Evolutionary conservation across 1,140 invertebrate genomes (phyloP).

Genomic region (Brachionus manjavacas): DNA sequence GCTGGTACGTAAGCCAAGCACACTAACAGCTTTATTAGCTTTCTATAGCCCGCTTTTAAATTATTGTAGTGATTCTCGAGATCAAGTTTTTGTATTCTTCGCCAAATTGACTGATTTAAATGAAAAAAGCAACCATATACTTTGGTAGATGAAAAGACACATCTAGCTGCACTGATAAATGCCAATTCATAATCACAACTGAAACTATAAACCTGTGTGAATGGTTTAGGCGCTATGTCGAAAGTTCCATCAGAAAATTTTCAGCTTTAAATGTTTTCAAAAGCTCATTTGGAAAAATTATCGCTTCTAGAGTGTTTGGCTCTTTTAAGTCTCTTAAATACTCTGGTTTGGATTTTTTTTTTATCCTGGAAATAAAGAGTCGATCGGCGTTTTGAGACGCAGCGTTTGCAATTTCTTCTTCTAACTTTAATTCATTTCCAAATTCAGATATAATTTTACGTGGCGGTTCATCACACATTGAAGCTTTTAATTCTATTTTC

Average conservation of each 20-base stretch:
- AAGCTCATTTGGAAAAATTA: not conserved
- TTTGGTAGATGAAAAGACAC: not conserved
- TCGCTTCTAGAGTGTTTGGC: not conserved
- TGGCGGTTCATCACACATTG: not conserved
- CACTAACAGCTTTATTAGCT: not conserved
- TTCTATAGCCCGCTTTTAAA: no score
- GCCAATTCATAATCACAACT: not conserved
- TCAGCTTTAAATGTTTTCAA: not conserved
- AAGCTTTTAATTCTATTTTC: no score
- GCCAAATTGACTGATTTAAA: conserved; percentile 28
- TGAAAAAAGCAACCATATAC: conserved; percentile 22
- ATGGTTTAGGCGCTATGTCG: no score
- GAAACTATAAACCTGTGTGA: no score
- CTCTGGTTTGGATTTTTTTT: not conserved
- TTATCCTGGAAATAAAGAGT: not conserved
- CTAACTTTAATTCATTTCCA: no score
- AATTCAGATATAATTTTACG: not conserved
- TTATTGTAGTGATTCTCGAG: not conserved
- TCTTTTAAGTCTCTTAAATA: not conserved
- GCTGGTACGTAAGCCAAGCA: not conserved
- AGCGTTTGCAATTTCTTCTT: not conserved
- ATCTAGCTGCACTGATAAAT: not conserved
- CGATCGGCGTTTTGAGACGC: not conserved
- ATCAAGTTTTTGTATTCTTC: not conserved
- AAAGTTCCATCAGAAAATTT: not conserved